Percentiles rank a stretch among this genome's conserved stretches.
Conservation (phyloP, 2,113 vertebrate species). For the Corvus hawaiiensis region DNA sequence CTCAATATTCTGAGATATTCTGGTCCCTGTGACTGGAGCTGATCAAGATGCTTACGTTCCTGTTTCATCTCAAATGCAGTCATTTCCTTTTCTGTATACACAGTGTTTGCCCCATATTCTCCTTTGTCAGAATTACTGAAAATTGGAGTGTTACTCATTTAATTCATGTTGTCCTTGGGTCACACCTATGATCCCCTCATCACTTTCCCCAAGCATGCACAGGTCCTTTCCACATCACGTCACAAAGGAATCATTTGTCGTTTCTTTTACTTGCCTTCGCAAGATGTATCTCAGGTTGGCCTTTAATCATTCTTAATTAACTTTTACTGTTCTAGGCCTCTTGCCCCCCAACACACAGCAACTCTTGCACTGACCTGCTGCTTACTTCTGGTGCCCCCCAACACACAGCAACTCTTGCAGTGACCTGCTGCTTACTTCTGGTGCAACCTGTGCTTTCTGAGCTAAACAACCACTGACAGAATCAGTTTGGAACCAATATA, state of each 20-base stretch:
- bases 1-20: slow-evolving; percentile 52
- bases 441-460: neutral
- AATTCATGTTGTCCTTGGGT: neutral
- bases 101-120: neutral
- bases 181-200: neutral
- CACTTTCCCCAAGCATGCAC: neutral
- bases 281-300: neutral
- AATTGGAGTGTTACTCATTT: neutral
- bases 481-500: neutral
- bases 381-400: neutral
- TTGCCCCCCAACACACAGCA: neutral
- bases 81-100: slow-evolving; percentile 4
- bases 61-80: neutral
- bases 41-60: neutral
- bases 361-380: neutral
- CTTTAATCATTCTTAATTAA: neutral
- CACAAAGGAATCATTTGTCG: neutral
- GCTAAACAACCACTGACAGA: neutral
- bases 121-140: neutral
- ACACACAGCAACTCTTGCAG: neutral
- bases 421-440: neutral
- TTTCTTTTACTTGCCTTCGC: neutral
- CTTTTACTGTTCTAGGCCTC: neutral
- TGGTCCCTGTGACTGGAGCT: slow-evolving; percentile 4
- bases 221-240: neutral